These are phyloP conservation scores for Mantis religiosa DNA, from an alignment of 2,888 invertebrate species.

Conservation along the genomic window DNA sequence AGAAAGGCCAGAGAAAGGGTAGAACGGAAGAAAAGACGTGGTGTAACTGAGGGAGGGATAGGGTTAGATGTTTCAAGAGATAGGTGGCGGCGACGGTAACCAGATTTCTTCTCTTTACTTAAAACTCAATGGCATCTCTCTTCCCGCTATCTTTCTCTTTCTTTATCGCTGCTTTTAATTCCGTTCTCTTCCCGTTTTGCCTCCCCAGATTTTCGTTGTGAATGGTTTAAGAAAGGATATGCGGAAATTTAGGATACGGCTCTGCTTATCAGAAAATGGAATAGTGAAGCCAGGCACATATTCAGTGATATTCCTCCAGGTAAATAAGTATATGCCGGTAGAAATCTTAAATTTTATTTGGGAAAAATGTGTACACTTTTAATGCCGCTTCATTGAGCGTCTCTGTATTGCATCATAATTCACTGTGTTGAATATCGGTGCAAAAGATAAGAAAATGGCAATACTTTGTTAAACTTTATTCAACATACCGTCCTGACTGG, in stretches of 20 bases:
- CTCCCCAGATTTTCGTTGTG: not conserved
- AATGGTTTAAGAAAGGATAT: not conserved
- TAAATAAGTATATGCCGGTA: too few species aligned
- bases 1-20: not conserved
- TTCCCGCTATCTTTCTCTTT: not conserved
- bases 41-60: not conserved
- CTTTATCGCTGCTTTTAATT: not conserved
- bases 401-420: too few species aligned
- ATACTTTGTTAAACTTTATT: too few species aligned
- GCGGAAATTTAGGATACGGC: not conserved
- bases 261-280: not conserved
- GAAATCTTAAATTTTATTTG: too few species aligned
- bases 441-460: too few species aligned
- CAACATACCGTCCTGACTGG: too few species aligned
- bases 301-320: not conserved
- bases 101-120: constrained; percentile 7
- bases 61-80: not conserved
- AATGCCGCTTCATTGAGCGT: too few species aligned
- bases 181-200: not conserved
- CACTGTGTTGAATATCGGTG: too few species aligned
- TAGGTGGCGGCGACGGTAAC: not conserved
- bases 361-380: too few species aligned
- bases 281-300: not conserved
- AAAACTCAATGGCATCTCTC: not conserved
- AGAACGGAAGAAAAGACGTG: not conserved